Percentiles rank a stretch among this genome's conserved stretches.
phyloP scores from a whole-genome alignment of 1,140 invertebrate species.

The Goniozus legneri region DNA sequence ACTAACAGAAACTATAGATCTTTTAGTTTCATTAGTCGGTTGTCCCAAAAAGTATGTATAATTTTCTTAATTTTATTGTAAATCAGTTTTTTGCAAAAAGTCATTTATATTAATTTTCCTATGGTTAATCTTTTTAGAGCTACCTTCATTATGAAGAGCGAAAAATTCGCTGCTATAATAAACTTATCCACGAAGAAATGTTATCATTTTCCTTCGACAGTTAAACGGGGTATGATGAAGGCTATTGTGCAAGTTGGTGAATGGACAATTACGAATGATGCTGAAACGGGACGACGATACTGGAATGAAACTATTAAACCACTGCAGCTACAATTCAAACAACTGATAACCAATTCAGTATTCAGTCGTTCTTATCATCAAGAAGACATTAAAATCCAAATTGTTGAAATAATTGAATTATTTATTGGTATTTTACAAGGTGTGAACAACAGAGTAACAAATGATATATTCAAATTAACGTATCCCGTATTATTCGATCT shows the following conservation, averaged over 20 bases:
- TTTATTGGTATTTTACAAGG: constrained; percentile 66
- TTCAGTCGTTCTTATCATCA: constrained; percentile 60
- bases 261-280: constrained; percentile 42
- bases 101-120: constrained; percentile 14
- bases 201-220: constrained; percentile 49
- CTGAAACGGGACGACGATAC: constrained; percentile 47
- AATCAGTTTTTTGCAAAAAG: not conserved
- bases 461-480: constrained; percentile 64
- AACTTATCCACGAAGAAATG: constrained; percentile 50
- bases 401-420: constrained; percentile 65
- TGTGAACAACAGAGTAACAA: constrained; percentile 57
- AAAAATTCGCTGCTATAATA: constrained; percentile 41
- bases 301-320: constrained; percentile 62
- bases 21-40: constrained; percentile 60
- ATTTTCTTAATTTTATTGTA: constrained; percentile 1
- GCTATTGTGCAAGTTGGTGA: constrained; percentile 54
- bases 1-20: constrained; percentile 59
- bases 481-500: constrained; percentile 64
- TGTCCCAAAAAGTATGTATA: constrained; percentile 57
- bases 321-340: constrained; percentile 59
- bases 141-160: constrained; percentile 33
- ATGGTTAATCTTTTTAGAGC: too few species aligned
- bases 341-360: constrained; percentile 56
- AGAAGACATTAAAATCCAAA: constrained; percentile 58
- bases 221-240: constrained; percentile 56